phyloP scores from a whole-genome alignment of 2,888 invertebrate genomes.

The Fragum whitleyi region DNA sequence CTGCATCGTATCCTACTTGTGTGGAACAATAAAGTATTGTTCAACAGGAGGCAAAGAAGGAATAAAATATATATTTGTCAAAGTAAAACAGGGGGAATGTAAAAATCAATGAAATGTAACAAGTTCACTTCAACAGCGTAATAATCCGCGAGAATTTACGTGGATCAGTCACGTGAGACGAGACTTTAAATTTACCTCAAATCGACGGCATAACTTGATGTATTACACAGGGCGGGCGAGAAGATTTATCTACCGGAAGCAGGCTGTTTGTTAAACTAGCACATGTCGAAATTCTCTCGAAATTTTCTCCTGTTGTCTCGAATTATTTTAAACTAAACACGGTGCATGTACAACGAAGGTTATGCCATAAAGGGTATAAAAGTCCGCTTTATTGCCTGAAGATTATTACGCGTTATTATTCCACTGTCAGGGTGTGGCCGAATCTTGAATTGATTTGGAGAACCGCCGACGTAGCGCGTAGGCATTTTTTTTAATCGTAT shows the following conservation, averaged over 20 bases:
- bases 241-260: neutral
- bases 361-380: no score
- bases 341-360: no score
- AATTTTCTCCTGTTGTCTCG: no score
- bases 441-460: no score
- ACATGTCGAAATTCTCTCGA: neutral
- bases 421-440: no score
- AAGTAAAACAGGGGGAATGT: neutral
- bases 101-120: slow-evolving; percentile 4
- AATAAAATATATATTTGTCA: slow-evolving; percentile 10
- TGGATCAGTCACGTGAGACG: neutral
- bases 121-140: neutral
- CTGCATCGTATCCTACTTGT: no score
- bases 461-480: no score
- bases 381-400: no score
- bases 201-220: neutral
- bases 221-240: neutral
- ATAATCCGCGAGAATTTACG: slow-evolving; percentile 1
- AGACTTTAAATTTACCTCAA: neutral
- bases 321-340: no score
- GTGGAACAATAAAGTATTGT: neutral
- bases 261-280: neutral
- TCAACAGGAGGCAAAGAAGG: neutral
- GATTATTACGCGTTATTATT: no score
- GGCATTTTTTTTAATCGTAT: no score